phyloP scores from a whole-genome alignment of 1,140 invertebrate genomes.

The Galleria mellonella region DNA sequence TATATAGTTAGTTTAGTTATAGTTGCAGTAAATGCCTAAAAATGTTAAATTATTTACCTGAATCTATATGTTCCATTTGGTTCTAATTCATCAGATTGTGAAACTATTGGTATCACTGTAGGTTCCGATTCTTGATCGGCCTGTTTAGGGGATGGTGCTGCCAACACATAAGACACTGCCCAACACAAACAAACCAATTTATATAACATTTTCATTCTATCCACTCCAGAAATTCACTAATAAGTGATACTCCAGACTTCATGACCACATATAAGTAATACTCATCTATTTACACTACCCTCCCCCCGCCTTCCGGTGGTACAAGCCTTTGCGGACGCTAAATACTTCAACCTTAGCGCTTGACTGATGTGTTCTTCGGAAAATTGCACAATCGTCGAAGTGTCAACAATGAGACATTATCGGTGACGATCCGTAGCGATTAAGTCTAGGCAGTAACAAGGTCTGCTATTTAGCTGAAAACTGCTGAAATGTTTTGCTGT shows the following conservation, averaged over 20 bases:
- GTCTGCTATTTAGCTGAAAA: constrained; percentile 5
- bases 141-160: constrained; percentile 21
- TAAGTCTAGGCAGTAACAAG: constrained; percentile 36
- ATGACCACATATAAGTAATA: constrained; percentile 70
- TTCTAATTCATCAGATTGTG: constrained; percentile 70
- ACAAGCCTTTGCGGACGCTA: constrained; percentile 59
- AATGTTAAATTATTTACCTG: constrained; percentile 35
- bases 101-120: constrained; percentile 70
- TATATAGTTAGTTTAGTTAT: too few species aligned
- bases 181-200: constrained; percentile 34
- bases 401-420: constrained; percentile 64
- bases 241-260: constrained; percentile 61
- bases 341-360: constrained; percentile 70
- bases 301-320: constrained; percentile 63
- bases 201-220: constrained; percentile 42
- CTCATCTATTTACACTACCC: constrained; percentile 71
- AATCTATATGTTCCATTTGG: constrained; percentile 74
- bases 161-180: constrained; percentile 17
- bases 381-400: constrained; percentile 66
- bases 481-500: neutral
- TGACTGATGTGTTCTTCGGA: constrained; percentile 64
- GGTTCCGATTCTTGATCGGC: constrained; percentile 37
- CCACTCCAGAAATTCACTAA: constrained; percentile 46
- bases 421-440: constrained; percentile 47
- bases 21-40: neutral